A percentile compares a stretch with the other conserved stretches of the same genome.
Conservation (phyloP, 2,113 vertebrate species). For the Phalacrocorax aristotelis region DNA sequence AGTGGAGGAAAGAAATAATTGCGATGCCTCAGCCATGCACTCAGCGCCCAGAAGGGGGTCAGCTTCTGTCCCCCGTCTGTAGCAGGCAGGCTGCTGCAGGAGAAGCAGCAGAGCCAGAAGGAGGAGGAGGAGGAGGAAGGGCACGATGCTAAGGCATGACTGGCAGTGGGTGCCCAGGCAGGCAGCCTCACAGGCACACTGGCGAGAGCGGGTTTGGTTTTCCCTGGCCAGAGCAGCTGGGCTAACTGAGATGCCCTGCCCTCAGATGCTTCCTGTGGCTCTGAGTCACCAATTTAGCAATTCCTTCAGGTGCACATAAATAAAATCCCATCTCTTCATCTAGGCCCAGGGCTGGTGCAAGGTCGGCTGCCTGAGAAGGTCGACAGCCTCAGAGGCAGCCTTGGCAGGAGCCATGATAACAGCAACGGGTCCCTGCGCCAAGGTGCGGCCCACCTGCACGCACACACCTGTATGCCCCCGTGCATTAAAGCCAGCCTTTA, state of each 20-base stretch:
- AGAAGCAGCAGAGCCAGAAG: not conserved
- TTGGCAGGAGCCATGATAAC: rapidly evolving
- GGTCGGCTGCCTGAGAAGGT: rapidly evolving
- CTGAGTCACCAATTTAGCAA: not conserved
- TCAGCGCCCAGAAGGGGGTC: not conserved
- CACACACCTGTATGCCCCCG: rapidly evolving
- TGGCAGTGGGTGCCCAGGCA: too few species aligned
- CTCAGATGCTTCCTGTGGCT: not conserved
- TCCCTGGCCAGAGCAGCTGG: not conserved
- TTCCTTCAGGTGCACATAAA: not conserved
- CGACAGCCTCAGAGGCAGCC: not conserved
- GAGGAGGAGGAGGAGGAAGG: not conserved
- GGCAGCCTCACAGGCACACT: not conserved
- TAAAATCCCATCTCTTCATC: not conserved
- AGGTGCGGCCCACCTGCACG: rapidly evolving
- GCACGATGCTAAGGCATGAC: rapidly evolving
- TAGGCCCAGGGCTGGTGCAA: not conserved
- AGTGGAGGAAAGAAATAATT: not conserved
- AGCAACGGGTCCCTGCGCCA: rapidly evolving
- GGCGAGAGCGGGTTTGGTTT: not conserved
- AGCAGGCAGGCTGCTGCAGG: not conserved
- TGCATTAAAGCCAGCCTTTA: not conserved
- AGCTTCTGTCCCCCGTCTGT: not conserved
- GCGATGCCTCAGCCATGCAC: not conserved
- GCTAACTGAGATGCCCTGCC: not conserved